Conservation (phyloP, 2,113 vertebrate genomes). For the Prunella fulvescens region DNA sequence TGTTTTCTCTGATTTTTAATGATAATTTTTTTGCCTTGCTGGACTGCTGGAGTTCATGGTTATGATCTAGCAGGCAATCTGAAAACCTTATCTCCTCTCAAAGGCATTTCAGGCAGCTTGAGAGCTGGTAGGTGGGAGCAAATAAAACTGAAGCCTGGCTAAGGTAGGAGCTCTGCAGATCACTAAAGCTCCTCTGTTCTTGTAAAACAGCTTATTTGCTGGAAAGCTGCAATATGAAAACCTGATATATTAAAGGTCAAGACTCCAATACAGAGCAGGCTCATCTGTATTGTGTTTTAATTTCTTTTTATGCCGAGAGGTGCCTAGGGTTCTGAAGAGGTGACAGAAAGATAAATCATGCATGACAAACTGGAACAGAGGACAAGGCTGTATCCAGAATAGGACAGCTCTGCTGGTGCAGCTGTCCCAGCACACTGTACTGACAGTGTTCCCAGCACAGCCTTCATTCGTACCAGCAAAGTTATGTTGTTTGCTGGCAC, state of each 20-base stretch:
- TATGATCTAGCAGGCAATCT: not conserved
- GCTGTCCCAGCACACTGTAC: constrained; percentile 6
- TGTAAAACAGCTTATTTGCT: not conserved
- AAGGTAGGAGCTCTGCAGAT: not conserved
- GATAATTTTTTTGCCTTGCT: not conserved
- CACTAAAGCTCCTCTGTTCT: not conserved
- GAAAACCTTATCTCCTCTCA: constrained; percentile 19
- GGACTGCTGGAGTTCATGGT: not conserved
- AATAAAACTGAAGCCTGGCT: constrained; percentile 13
- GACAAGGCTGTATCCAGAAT: constrained; percentile 10
- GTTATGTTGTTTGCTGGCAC: not conserved
- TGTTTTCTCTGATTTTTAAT: not conserved
- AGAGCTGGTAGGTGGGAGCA: not conserved
- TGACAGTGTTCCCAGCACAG: not conserved
- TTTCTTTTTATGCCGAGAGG: constrained; percentile 39
- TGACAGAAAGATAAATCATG: constrained; percentile 55
- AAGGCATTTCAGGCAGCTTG: constrained; percentile 3
- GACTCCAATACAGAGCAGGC: constrained; percentile 40
- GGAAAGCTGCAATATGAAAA: constrained; percentile 26
- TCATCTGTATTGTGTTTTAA: constrained; percentile 56
- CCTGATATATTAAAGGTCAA: constrained; percentile 58
- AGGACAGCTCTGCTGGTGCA: not conserved
- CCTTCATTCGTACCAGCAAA: not conserved
- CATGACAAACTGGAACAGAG: constrained; percentile 37
- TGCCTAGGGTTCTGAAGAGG: constrained; percentile 16